Percentiles rank a stretch among this genome's conserved stretches.
These are phyloP conservation scores for Gracilinanus agilis DNA, from an alignment of 2,113 vertebrate species.

Conservation along the genomic window DNA sequence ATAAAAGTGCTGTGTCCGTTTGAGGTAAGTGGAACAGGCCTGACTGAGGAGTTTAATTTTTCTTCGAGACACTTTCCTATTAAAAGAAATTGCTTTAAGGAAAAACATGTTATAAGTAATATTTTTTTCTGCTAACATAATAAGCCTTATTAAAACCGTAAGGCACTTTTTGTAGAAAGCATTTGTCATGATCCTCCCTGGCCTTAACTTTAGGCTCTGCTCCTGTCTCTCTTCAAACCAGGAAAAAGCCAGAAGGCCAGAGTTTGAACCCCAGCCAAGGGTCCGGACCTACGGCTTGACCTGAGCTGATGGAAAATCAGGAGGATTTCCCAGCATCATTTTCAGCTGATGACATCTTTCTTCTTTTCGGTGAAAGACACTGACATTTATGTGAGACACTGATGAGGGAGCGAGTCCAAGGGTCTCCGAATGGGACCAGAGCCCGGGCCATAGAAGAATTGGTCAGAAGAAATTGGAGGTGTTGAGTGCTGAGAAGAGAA, in stretches of 20 bases:
- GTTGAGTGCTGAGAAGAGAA: neutral
- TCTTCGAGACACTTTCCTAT: conserved; percentile 69
- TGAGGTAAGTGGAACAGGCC: conserved; percentile 76
- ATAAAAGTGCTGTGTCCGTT: conserved; percentile 80
- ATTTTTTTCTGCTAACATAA: conserved; percentile 66
- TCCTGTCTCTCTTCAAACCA: neutral
- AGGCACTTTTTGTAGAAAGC: conserved; percentile 20
- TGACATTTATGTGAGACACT: neutral
- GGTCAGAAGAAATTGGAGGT: neutral
- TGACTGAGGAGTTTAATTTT: conserved; percentile 75
- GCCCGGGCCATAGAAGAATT: neutral
- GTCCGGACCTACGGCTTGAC: neutral
- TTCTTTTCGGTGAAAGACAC: neutral
- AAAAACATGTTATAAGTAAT: conserved; percentile 65
- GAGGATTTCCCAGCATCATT: neutral
- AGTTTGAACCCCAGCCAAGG: neutral
- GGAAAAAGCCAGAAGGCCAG: neutral
- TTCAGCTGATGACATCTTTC: neutral
- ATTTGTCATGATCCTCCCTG: neutral
- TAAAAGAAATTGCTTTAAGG: conserved; percentile 72
- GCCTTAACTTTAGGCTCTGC: neutral
- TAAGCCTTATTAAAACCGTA: conserved; percentile 67
- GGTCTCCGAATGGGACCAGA: neutral
- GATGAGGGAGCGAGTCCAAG: neutral
- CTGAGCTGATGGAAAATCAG: neutral